Conservation (phyloP, 1,140 invertebrate species). For the Apis laboriosa region DNA sequence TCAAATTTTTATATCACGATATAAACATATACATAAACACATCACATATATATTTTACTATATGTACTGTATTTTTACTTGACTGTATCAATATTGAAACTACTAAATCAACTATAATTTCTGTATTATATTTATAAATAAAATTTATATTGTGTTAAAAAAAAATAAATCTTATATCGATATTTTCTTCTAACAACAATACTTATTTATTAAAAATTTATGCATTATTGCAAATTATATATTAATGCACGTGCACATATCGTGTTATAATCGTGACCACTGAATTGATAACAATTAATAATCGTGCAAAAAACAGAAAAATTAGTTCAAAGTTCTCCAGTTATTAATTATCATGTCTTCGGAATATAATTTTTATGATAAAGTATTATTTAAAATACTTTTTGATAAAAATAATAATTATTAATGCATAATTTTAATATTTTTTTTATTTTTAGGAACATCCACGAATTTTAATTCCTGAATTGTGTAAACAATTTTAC, state of each 20-base stretch:
- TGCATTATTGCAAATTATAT: too few species aligned
- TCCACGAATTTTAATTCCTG: slow-evolving; percentile 93
- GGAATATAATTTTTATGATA: slow-evolving; percentile 53
- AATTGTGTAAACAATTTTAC: slow-evolving; percentile 95
- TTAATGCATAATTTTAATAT: not conserved
- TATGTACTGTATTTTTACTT: not conserved
- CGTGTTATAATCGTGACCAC: not conserved
- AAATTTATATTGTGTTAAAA: too few species aligned
- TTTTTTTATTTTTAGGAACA: slow-evolving; percentile 83
- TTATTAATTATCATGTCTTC: slow-evolving; percentile 29
- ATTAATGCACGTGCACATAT: not conserved
- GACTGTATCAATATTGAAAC: not conserved
- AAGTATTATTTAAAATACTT: slow-evolving; percentile 45
- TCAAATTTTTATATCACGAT: not conserved
- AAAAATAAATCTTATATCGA: not conserved
- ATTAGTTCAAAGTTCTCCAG: not conserved
- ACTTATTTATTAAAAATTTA: not conserved
- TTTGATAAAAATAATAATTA: not conserved
- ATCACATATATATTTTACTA: too few species aligned
- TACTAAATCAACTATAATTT: not conserved
- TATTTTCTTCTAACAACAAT: not conserved
- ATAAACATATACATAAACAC: not conserved
- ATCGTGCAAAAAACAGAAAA: too few species aligned
- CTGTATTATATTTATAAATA: not conserved
- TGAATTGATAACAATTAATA: slow-evolving; percentile 12